Evolutionary conservation across 2,113 vertebrate species (phyloP).

Genomic region (Oncorhynchus mykiss): DNA sequence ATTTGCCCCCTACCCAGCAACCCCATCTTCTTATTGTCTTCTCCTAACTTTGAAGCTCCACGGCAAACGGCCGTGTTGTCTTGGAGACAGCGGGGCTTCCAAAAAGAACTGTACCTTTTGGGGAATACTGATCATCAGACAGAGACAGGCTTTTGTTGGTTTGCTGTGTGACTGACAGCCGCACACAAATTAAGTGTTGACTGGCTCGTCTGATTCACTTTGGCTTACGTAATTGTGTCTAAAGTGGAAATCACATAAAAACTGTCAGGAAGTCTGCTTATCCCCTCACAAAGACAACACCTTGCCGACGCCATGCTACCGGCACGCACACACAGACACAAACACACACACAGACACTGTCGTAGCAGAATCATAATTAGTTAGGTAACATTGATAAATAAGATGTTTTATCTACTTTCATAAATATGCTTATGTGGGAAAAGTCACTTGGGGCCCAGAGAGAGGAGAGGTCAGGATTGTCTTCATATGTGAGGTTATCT

Average conservation of each 20-base stretch:
- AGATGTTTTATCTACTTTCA: too few relatives aligned
- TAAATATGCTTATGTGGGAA: too few relatives aligned
- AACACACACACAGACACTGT: too few relatives aligned
- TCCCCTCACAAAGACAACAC: not conserved
- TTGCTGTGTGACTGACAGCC: not conserved
- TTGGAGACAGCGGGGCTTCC: conserved; percentile 52
- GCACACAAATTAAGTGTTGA: not conserved
- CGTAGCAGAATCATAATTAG: too few relatives aligned
- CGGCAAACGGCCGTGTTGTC: conserved; percentile 59
- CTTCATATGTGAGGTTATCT: too few relatives aligned
- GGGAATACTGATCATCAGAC: not conserved
- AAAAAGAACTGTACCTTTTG: conserved; percentile 19
- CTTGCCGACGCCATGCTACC: not conserved
- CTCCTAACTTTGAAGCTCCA: not conserved
- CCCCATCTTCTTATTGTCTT: not conserved
- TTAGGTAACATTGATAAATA: too few relatives aligned
- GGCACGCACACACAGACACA: too few relatives aligned
- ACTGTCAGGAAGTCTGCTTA: conserved; percentile 13
- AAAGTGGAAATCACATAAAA: not conserved
- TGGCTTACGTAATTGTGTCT: not conserved
- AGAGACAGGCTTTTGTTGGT: not conserved
- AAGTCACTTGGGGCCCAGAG: too few relatives aligned
- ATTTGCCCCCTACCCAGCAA: conserved; percentile 30
- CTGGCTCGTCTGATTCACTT: not conserved
- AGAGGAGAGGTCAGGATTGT: too few relatives aligned